These are phyloP conservation scores for Leptinotarsa undecemlineata DNA, from an alignment of 1,140 invertebrate genomes.

Conservation along the genomic window DNA sequence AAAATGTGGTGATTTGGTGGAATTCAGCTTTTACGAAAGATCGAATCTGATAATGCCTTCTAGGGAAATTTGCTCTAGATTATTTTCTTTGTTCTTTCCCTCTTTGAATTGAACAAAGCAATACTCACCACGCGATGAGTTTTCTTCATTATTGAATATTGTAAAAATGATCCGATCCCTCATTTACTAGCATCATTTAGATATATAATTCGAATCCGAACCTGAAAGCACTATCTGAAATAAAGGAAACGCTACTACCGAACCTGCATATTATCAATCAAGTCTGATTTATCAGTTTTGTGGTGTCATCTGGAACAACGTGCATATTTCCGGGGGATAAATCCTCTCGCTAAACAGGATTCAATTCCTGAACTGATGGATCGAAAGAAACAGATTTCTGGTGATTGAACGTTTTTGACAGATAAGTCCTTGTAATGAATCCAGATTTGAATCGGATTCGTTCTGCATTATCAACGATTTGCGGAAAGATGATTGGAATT, in stretches of 20 bases:
- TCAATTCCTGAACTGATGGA: neutral
- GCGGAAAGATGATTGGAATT: neutral
- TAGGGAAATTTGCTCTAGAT: no score
- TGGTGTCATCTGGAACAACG: neutral
- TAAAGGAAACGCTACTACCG: neutral
- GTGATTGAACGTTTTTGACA: neutral
- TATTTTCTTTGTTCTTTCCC: no score
- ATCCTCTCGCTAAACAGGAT: neutral
- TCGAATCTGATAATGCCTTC: no score
- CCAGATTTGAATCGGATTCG: neutral
- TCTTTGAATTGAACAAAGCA: no score
- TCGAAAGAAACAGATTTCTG: neutral
- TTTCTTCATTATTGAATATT: no score
- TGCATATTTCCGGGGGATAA: neutral
- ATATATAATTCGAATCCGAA: no score
- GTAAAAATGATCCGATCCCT: no score
- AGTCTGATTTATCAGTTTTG: neutral
- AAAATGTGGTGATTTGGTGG: no score
- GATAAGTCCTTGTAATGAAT: neutral
- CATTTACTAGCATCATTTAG: no score
- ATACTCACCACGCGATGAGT: no score
- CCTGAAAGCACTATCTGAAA: neutral
- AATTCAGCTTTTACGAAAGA: no score
- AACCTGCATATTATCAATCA: slow-evolving; percentile 14
- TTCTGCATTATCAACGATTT: neutral